Evolutionary conservation across 2,113 vertebrate genomes (phyloP), one percentile per base, ranked within the genome.

Genomic region (Pachypanchax playfairii): DNA sequence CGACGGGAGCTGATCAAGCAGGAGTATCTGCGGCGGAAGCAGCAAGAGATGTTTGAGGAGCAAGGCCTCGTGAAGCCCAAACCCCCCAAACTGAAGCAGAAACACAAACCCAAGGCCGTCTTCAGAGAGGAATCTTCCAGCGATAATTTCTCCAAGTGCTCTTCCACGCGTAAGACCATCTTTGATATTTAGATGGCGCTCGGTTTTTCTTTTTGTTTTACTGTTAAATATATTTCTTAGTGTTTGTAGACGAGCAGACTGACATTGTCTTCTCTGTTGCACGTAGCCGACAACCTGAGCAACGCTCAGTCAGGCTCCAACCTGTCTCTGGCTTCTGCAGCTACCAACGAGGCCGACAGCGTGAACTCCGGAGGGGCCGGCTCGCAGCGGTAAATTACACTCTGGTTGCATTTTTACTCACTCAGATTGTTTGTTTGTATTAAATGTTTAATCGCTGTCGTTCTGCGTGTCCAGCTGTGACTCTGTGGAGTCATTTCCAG

Each of bases 1-100:
- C 91, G 97, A 15, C 88, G 95, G 21, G 97, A 99, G 41, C 92
- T 98, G 29, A 99, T 98, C 50, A 99, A 98, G 68, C 97, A 99
- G 75, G 96, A 97, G 0, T 97, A 98, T 75, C 82, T 98, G 43
- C 88, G 95, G 38, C 88, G 93, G 73, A 99, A 99, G 78, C 96
- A 98, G 86, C 96, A 96, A 75, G 94, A 97, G 69, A 91, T 95
- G 6, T 65, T 98, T 1, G 97, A 98, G 68, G 96, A 98, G 61
- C 95, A 98, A 56, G 96, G 95, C 1, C 91, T 94, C 0, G 91
- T 91, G 20, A 95, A 94, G 33, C 93, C 94, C 22, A 96, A 92
- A 65, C 82, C 86, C 1, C 75, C 94, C 2, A 97, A 96, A 84
- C 87, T 92, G 1, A 94, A 93, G 66, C 88, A 87, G 68, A 98